A percentile compares a stretch with the other conserved stretches of the same genome.
Evolutionary conservation across 2,888 invertebrate species (phyloP).

Genomic region (Drosophila borborema): DNA sequence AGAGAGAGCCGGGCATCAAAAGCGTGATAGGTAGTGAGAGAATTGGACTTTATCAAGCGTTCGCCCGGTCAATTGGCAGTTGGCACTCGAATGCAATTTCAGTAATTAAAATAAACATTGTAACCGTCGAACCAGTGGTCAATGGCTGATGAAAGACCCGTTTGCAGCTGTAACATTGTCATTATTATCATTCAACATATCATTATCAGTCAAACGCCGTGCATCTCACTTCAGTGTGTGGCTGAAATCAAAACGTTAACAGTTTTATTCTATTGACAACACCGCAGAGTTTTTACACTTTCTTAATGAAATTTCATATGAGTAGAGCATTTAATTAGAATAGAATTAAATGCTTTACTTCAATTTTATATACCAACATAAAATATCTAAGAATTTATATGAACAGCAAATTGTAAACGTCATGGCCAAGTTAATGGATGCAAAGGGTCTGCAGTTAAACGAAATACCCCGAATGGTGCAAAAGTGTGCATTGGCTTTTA

Average conservation of each 20-base stretch:
- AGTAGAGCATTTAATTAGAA: background rate
- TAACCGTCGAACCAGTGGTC: conserved; percentile 41
- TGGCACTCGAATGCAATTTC: conserved; percentile 81
- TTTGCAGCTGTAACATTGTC: conserved; percentile 56
- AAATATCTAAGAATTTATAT: background rate
- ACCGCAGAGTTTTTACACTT: conserved; percentile 9
- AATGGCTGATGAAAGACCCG: conserved; percentile 34
- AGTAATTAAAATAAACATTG: conserved; percentile 80
- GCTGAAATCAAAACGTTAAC: conserved; percentile 58
- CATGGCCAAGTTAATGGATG: background rate
- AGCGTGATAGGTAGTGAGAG: conserved; percentile 24
- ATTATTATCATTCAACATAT: conserved; percentile 63
- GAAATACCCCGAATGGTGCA: conserved; percentile 28
- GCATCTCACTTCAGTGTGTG: conserved; percentile 37
- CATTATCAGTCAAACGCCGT: conserved; percentile 43
- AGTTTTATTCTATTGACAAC: background rate
- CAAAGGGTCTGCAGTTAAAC: background rate
- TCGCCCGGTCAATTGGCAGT: conserved; percentile 60
- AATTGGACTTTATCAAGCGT: conserved; percentile 29
- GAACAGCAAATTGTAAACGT: background rate
- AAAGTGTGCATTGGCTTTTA: conserved; percentile 55
- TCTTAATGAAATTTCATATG: background rate
- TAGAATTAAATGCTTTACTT: background rate
- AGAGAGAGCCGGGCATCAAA: conserved; percentile 5
- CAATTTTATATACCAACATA: background rate